Conservation (phyloP, 1,140 invertebrate genomes). For the Drosophila virilis region DNA sequence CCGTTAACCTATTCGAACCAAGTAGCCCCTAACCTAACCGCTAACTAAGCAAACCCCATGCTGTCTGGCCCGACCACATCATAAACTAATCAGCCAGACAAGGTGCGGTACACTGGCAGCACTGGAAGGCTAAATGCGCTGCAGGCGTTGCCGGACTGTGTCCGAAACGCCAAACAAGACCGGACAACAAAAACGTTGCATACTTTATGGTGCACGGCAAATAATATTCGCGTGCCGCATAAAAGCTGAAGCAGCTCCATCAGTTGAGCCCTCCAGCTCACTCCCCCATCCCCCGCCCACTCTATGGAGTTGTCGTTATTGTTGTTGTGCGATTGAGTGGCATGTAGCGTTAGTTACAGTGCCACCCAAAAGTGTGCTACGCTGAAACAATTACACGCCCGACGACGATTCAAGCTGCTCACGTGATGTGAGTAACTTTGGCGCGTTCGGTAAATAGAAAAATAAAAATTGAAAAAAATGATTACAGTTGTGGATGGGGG, state of each 20-base stretch:
- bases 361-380: constrained; percentile 39
- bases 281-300: no score
- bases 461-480: constrained; percentile 11
- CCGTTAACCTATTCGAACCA: background rate
- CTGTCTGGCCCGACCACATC: constrained; percentile 33
- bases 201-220: constrained; percentile 40
- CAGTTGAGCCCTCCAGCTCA: no score
- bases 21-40: background rate
- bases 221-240: constrained; percentile 48
- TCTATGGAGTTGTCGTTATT: background rate
- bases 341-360: constrained; percentile 46
- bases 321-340: constrained; percentile 43
- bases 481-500: background rate
- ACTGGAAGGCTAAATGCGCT: constrained; percentile 8
- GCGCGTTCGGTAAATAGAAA: constrained; percentile 42
- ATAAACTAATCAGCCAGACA: constrained; percentile 53
- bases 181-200: constrained; percentile 43
- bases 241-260: background rate
- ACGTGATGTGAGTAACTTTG: constrained; percentile 47
- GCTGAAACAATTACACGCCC: constrained; percentile 42
- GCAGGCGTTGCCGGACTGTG: constrained; percentile 21
- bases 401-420: constrained; percentile 22
- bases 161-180: background rate
- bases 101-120: constrained; percentile 31
- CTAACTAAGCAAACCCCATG: background rate